A percentile compares a stretch with the other conserved stretches of the same genome.
Evolutionary conservation across 2,888 invertebrate genomes (phyloP).

Genomic region (Danaus chrysippus): DNA sequence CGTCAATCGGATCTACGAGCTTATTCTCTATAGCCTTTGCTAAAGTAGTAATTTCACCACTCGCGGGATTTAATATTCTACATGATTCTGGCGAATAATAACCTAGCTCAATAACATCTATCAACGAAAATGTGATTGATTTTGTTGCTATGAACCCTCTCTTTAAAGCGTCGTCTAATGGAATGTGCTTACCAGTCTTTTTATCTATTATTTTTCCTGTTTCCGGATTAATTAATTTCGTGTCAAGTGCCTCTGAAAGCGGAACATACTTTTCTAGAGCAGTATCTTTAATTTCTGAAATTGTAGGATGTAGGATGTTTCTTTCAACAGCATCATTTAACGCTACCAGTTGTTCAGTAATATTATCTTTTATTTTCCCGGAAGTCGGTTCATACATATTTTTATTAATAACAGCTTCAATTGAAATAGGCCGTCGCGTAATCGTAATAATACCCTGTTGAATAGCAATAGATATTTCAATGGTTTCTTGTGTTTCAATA

Average conservation of each 20-base stretch:
- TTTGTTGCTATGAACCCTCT: conserved; percentile 85
- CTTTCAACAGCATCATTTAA: conserved; percentile 88
- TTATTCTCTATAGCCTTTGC: conserved; percentile 86
- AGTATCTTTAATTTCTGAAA: conserved; percentile 89
- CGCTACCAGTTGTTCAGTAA: conserved; percentile 84
- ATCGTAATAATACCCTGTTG: conserved; percentile 84
- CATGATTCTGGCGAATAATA: conserved; percentile 87
- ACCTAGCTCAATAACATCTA: conserved; percentile 86
- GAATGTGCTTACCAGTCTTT: conserved; percentile 83
- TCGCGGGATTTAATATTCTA: conserved; percentile 86
- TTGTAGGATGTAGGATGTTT: conserved; percentile 89
- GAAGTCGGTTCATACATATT: conserved; percentile 84
- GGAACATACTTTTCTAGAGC: conserved; percentile 84
- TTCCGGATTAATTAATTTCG: conserved; percentile 82
- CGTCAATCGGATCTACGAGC: conserved; percentile 84
- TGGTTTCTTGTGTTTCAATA: conserved; percentile 82
- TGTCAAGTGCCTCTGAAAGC: conserved; percentile 85
- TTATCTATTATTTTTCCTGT: conserved; percentile 86
- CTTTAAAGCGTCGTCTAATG: conserved; percentile 85
- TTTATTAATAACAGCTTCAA: conserved; percentile 86
- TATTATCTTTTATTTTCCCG: conserved; percentile 85
- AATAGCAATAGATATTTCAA: conserved; percentile 85
- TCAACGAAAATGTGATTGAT: conserved; percentile 83
- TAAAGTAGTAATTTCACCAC: conserved; percentile 85
- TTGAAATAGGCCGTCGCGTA: conserved; percentile 85